phyloP scores from a whole-genome alignment of 2,113 vertebrate genomes.

The Kryptolebias marmoratus region DNA sequence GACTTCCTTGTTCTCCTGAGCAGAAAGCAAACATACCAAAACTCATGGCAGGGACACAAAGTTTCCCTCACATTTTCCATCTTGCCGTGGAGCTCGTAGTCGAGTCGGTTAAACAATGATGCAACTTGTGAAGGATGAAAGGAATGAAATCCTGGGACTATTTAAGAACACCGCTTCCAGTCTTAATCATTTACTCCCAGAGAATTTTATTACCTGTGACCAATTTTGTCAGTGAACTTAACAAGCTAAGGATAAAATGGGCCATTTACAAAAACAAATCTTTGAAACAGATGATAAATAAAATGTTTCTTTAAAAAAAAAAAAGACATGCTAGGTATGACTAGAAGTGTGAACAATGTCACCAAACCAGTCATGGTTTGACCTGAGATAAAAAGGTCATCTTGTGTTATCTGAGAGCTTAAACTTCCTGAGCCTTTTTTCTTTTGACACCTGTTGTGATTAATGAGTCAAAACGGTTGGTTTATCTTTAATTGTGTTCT shows the following conservation, averaged over 20 bases:
- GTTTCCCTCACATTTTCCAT: neutral
- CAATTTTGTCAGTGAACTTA: too few species aligned
- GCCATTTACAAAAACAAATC: neutral
- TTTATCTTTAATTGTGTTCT: too few species aligned
- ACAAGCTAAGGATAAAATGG: too few species aligned
- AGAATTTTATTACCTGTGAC: too few species aligned
- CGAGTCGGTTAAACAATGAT: neutral
- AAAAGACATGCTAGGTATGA: neutral
- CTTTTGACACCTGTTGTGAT: too few species aligned
- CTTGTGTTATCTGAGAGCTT: too few species aligned
- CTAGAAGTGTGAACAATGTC: neutral
- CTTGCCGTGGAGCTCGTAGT: neutral
- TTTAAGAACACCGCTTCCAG: neutral
- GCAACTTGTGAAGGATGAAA: neutral
- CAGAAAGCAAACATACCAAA: neutral
- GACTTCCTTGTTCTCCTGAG: neutral
- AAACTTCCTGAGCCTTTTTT: too few species aligned
- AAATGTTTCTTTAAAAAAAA: neutral
- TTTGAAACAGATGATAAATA: neutral
- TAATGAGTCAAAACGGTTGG: too few species aligned
- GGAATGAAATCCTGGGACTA: neutral
- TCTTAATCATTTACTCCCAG: too few species aligned
- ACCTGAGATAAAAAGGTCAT: too few species aligned
- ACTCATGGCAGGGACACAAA: neutral
- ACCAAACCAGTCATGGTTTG: neutral